Evolutionary conservation across 2,797 vertebrate genomes (phyloP).

Genomic region (Columba guinea): DNA sequence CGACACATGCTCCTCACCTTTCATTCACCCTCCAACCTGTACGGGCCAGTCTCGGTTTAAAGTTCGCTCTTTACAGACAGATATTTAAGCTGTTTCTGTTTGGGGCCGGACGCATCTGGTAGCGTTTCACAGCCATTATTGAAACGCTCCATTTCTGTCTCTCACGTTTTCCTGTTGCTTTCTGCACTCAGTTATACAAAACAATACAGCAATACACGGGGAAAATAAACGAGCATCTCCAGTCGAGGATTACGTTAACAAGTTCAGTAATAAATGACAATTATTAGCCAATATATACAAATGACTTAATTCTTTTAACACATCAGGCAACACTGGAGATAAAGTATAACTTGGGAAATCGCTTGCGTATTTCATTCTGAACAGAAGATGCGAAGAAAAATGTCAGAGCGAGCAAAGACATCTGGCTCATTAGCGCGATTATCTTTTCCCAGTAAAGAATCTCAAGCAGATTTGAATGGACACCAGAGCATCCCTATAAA

Average conservation of each 20-base stretch:
- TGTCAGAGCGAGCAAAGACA: not conserved
- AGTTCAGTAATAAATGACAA: not conserved
- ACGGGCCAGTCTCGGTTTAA: not conserved
- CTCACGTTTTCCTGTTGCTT: not conserved
- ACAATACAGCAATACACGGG: not conserved
- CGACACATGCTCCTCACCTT: not conserved
- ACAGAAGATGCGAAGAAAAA: not conserved
- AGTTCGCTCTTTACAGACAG: not conserved
- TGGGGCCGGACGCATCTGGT: not conserved
- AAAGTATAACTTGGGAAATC: not conserved
- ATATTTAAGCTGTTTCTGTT: rapidly evolving
- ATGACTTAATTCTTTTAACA: not conserved
- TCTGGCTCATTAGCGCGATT: not conserved
- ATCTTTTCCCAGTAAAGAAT: constrained; percentile 1
- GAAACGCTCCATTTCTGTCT: not conserved
- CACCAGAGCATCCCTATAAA: not conserved
- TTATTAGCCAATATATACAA: constrained; percentile 6
- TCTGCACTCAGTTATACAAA: not conserved
- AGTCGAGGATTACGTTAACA: not conserved
- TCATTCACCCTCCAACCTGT: not conserved
- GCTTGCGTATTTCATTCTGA: not conserved
- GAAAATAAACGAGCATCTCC: not conserved
- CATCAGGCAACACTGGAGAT: not conserved
- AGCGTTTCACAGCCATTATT: not conserved
- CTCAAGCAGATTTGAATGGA: not conserved